A percentile compares a stretch with the other conserved stretches of the same genome.
Evolutionary conservation across 2,797 vertebrate genomes (phyloP).

Genomic region (Nyctalus aviator): DNA sequence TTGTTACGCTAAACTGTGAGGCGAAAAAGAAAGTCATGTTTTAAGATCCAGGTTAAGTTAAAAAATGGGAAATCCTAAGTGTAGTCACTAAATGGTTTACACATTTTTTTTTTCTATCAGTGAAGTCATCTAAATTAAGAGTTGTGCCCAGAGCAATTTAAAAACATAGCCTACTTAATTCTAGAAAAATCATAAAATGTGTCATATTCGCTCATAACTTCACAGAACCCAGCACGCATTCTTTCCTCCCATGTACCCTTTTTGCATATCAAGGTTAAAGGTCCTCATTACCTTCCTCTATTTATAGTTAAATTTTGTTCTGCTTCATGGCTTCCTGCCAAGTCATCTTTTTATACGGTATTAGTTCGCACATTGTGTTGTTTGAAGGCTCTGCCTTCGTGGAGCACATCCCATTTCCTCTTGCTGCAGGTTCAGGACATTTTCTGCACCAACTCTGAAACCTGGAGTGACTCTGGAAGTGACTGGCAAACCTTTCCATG

Average conservation of each 20-base stretch:
- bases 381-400: background rate
- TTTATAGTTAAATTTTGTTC: background rate
- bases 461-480: background rate
- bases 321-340: conserved; percentile 7
- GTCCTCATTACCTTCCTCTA: conserved; percentile 12
- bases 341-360: background rate
- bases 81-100: background rate
- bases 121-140: conserved; percentile 35
- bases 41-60: background rate
- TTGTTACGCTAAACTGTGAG: background rate
- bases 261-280: conserved; percentile 6
- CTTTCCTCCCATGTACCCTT: background rate
- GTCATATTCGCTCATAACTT: background rate
- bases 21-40: conserved; percentile 14
- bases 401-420: background rate
- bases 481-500: background rate
- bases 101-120: background rate
- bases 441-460: background rate
- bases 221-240: background rate
- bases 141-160: background rate
- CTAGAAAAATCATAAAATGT: background rate
- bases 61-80: conserved; percentile 22
- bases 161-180: background rate
- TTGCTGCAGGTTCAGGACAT: background rate
- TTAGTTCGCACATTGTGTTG: background rate